Evolutionary conservation across 2,888 invertebrate genomes (phyloP).

Genomic region (Ischnura elegans): DNA sequence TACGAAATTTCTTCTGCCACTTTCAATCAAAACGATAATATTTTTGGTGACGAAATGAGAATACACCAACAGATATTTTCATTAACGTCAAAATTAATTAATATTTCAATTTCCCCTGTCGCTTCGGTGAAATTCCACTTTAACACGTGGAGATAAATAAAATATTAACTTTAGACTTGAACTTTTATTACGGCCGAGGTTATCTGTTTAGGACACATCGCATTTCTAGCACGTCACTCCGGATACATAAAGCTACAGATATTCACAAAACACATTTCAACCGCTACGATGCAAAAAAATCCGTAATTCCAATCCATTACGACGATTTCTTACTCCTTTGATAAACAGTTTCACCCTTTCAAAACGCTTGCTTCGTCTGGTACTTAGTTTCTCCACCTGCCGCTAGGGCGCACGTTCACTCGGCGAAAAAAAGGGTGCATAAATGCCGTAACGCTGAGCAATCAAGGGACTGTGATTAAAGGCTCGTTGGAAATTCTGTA

Average conservation of each 20-base stretch:
- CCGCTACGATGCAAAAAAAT: background rate
- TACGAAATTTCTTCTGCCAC: background rate
- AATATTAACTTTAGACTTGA: background rate
- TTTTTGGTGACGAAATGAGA: too few relatives aligned
- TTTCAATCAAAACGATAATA: background rate
- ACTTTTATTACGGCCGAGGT: background rate
- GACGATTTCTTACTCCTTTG: background rate
- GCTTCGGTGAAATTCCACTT: too few relatives aligned
- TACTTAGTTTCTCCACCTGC: conserved; percentile 5
- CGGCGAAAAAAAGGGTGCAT: background rate
- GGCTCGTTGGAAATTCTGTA: conserved; percentile 54
- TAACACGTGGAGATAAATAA: too few relatives aligned
- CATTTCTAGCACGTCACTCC: background rate
- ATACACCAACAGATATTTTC: too few relatives aligned
- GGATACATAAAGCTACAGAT: background rate
- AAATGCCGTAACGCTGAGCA: background rate
- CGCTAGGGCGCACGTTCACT: conserved; percentile 6
- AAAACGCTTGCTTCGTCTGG: conserved; percentile 35
- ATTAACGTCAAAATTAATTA: too few relatives aligned
- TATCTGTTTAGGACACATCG: background rate
- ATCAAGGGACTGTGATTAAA: conserved; percentile 36
- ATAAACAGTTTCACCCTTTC: background rate
- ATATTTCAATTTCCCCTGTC: too few relatives aligned
- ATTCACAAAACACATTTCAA: background rate
- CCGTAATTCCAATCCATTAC: conserved; percentile 9